Evolutionary conservation across 2,113 vertebrate genomes (phyloP).

Genomic region (Scophthalmus maximus): DNA sequence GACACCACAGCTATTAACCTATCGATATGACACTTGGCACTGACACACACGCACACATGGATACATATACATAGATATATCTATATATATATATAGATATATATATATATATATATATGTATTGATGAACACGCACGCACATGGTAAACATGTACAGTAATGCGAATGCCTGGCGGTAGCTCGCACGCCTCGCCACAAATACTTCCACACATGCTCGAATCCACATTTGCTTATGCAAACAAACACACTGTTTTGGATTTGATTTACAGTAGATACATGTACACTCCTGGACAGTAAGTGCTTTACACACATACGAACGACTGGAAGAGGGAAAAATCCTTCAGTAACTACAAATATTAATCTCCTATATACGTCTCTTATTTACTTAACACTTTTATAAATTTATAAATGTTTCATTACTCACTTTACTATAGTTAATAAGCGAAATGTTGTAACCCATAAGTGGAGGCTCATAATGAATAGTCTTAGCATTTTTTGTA

Average conservation of each 20-base stretch:
- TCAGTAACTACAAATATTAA: too few relatives aligned
- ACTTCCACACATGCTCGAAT: too few relatives aligned
- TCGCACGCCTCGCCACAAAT: background rate
- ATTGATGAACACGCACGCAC: conserved; percentile 52
- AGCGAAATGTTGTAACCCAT: too few relatives aligned
- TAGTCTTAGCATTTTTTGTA: too few relatives aligned
- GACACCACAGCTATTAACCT: conserved; percentile 85
- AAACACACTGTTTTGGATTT: background rate
- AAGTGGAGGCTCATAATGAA: too few relatives aligned
- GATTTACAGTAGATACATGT: background rate
- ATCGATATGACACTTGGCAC: conserved; percentile 82
- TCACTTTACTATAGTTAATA: background rate
- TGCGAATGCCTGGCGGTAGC: background rate
- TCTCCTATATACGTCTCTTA: background rate
- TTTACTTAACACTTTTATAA: background rate
- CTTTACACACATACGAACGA: too few relatives aligned
- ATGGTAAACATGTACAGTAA: background rate
- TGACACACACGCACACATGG: conserved; percentile 60
- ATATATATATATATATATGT: conserved; percentile 26
- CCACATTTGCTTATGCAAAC: too few relatives aligned
- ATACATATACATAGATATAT: background rate
- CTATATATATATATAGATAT: conserved; percentile 1
- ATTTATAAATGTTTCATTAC: background rate
- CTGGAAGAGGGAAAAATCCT: too few relatives aligned
- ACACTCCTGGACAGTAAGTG: background rate